These are phyloP conservation scores for Elaphurus davidianus DNA, from an alignment of 2,113 vertebrate genomes.

Conservation along the genomic window DNA sequence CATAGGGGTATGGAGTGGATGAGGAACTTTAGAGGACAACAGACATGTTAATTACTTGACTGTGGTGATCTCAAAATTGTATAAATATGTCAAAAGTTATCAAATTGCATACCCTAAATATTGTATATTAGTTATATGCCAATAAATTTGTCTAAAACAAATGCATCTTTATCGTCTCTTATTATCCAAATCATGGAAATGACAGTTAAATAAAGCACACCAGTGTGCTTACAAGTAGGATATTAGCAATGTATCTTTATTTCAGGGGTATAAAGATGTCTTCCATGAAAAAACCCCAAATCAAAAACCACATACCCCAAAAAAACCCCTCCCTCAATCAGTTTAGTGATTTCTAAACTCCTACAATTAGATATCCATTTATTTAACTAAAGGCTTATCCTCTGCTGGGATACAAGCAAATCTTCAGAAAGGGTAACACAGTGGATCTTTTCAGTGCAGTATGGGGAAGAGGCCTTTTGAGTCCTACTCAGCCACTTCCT, in stretches of 20 bases:
- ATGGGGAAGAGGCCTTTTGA: background rate
- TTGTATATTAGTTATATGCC: background rate
- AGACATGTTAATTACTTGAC: conserved; percentile 8
- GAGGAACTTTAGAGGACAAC: background rate
- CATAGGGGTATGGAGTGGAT: background rate
- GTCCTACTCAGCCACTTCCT: background rate
- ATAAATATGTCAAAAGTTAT: background rate
- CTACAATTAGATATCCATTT: conserved; percentile 14
- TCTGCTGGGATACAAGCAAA: background rate
- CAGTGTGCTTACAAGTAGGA: background rate
- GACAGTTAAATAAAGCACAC: conserved; percentile 13
- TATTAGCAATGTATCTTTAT: conserved; percentile 9
- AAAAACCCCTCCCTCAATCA: background rate
- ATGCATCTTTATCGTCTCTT: background rate
- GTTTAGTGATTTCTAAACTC: conserved; percentile 38
- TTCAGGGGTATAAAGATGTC: background rate
- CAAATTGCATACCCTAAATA: background rate
- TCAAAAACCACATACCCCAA: background rate
- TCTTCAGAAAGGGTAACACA: background rate
- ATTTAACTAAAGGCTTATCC: background rate
- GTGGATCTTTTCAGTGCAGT: background rate
- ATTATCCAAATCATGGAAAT: background rate
- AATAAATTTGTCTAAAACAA: conserved; percentile 16
- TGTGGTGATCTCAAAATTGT: background rate
- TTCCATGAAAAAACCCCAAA: background rate